These are phyloP conservation scores for Drosophila athabasca DNA, from an alignment of 1,140 invertebrate species.

Conservation along the genomic window DNA sequence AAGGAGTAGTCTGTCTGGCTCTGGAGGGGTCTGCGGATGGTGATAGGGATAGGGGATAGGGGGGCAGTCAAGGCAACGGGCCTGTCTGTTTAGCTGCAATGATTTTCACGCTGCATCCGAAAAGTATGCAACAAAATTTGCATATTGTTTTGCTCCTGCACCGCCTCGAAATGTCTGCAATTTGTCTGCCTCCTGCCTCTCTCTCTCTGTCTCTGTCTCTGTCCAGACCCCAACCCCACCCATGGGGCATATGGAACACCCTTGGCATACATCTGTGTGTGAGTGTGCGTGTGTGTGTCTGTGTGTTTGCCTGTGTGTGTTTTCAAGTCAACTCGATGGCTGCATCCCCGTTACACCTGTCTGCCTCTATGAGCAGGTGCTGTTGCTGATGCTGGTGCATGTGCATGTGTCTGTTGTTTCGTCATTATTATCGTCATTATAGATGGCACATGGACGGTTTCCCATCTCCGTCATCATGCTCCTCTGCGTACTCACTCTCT, in stretches of 20 bases:
- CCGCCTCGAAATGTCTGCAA: conserved; percentile 35
- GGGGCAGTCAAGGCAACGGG: not conserved
- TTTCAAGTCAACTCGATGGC: conserved; percentile 42
- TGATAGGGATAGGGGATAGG: conserved; percentile 14
- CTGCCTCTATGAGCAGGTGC: not conserved
- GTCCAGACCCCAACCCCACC: not conserved
- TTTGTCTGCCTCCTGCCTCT: conserved; percentile 37
- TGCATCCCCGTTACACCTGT: conserved; percentile 53
- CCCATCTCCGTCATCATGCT: conserved; percentile 3
- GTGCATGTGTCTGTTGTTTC: conserved; percentile 47
- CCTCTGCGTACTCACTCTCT: no score
- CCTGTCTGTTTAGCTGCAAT: conserved; percentile 69
- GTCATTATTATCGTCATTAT: conserved; percentile 80
- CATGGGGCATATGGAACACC: conserved; percentile 44
- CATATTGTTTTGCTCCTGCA: conserved; percentile 76
- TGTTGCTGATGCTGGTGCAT: not conserved
- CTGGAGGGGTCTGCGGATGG: conserved; percentile 4
- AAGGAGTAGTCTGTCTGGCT: conserved; percentile 29
- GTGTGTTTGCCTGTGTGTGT: no score
- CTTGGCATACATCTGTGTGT: conserved; percentile 8
- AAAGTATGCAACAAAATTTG: conserved; percentile 80
- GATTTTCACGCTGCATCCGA: conserved; percentile 77
- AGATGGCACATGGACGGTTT: conserved; percentile 66
- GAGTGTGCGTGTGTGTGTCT: not conserved
- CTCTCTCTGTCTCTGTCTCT: not conserved